Base-by-base conservation (phyloP, 2,797 vertebrate genomes). In the Hypotaenidia philippensis region DNA sequence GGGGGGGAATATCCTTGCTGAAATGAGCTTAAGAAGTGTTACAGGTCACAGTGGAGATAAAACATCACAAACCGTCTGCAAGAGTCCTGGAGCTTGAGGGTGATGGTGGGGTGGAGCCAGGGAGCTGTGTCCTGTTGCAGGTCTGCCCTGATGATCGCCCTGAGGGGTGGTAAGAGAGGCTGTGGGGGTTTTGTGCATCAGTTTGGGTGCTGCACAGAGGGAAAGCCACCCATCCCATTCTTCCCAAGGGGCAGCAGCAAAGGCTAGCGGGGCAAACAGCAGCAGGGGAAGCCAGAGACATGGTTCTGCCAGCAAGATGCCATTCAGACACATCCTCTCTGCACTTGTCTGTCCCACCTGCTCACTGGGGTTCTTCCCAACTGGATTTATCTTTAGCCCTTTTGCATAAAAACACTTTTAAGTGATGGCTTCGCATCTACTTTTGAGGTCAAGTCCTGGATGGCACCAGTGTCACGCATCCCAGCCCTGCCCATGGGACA, bases 51-150 rank as follows among this genome's bases (percentile, higher is more conserved):
- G 14, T 4, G 4, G 49, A 68, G 25, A 26, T 16, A 31, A 90
- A 85, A 32, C 19, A 20, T 76, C 3, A 1, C 34, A 47, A 65
- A 45, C 11, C 0, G 3, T 4, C 32, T n/a, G 36, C 1, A 1
- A 2, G 18, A 10, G 11, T 80, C 27, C 29, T 2, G 6, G 66
- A 84, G 44, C 6, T 0, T 0, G 19, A 65, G 22, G 7, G 27
- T 17, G 17, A 61, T 21, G 19, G 26, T 5, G 41, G 17, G 5
- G 5, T 4, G 5, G 4, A 78, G 38, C 13, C 1, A 0, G 5
- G 16, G 32, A 81, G 7, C 10, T 31, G 16, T 26, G 7, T 76
- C 23, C 17, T 27, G 11, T 31, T n/a, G 29, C 1, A 6, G 12
- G 9, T 66, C 69, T 61, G 40, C 10, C 34, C 53, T 47, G 38